Evolutionary conservation across 1,140 invertebrate species (phyloP), one percentile per base, ranked within the genome.

Genomic region (Drosophila equinoxialis): DNA sequence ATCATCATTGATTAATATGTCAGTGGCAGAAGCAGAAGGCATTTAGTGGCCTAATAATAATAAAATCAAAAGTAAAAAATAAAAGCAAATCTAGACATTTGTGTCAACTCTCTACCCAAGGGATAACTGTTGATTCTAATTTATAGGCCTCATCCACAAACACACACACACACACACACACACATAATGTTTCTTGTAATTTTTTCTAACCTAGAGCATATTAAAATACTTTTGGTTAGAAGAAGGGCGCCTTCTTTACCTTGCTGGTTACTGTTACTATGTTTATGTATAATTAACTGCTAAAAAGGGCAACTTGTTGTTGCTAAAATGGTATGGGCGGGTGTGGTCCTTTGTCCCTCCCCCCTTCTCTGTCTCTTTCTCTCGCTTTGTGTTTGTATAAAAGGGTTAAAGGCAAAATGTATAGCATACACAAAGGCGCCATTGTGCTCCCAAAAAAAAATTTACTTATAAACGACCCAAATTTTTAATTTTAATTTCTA

Each of bases 1-100:
- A 90, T 90, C 79, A 90, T 90, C 86, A 90, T 90, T 90, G 81
- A 90, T 90, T 90, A 85, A 86, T 79, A 85, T 90, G 78, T 80
- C 86, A 81, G 77, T 73, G 68, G 58, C 71, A 70, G 65, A 37
- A 23, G 68, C 33, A 51, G 20, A 58, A 55, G 65, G 30, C 51
- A n/a, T 37, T 37, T 42, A 42, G 57, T 41, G 17, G 8, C 42
- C 11, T 11, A 23, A 51, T 20, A 41, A 33, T 41, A 13, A 39
- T 37, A 39, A 13, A 39, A 11, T 30, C 6, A 30, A 30, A 30
- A 30, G 30, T 30, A 30, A 30, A 30, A 30, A 30, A 6, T 30
- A 30, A 30, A 4, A 30, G 3, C 4, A 39, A 54, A 48, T 58
- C 62, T 41, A 63, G 74, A 59, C 67, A 65, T 42, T 65, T 71